phyloP scores from a whole-genome alignment of 2,113 vertebrate genomes.

The Glaucomys volans region DNA sequence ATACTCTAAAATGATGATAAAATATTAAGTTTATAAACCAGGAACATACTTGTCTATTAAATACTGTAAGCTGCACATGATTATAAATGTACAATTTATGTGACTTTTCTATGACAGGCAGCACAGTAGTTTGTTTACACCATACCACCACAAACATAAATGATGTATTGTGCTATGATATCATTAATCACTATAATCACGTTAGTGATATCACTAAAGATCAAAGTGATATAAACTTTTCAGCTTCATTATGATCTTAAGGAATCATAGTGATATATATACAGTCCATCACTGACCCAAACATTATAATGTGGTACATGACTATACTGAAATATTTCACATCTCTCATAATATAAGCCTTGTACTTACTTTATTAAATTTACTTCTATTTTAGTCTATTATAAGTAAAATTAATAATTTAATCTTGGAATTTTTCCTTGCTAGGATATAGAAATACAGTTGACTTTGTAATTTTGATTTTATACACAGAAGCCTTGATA shows the following conservation, averaged over 20 bases:
- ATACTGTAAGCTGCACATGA: not conserved
- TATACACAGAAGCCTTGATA: not conserved
- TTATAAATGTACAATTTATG: not conserved
- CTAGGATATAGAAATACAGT: not conserved
- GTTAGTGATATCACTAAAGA: not conserved
- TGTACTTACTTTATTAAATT: not conserved
- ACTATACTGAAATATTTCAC: not conserved
- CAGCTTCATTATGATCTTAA: not conserved
- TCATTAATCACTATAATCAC: too few relatives aligned
- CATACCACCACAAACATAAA: not conserved
- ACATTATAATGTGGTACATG: not conserved
- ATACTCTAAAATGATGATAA: not conserved
- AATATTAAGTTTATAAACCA: not conserved
- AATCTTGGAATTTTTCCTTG: not conserved
- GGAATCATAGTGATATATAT: too few relatives aligned
- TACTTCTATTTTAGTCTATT: not conserved
- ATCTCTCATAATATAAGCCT: not conserved
- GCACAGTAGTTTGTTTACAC: not conserved
- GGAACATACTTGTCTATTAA: not conserved
- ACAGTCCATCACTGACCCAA: not conserved
- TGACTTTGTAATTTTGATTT: not conserved
- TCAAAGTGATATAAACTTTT: not conserved
- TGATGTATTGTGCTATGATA: not conserved
- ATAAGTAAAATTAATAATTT: not conserved
- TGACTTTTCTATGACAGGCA: not conserved